Percentiles rank a stretch among this genome's conserved stretches.
Evolutionary conservation across 2,113 vertebrate species (phyloP).

Genomic region (Sturnira hondurensis): DNA sequence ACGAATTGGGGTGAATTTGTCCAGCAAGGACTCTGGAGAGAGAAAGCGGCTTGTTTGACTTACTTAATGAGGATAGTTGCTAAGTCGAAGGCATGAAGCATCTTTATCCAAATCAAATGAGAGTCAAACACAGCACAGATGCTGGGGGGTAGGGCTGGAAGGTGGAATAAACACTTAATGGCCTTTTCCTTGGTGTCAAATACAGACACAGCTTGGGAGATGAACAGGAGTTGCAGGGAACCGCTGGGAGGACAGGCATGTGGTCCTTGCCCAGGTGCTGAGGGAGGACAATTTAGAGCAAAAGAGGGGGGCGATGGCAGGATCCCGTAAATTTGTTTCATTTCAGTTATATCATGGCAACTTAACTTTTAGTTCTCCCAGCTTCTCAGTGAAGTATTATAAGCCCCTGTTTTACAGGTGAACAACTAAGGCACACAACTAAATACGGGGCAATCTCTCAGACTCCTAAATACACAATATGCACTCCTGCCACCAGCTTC

Average conservation of each 20-base stretch:
- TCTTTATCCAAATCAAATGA: not conserved
- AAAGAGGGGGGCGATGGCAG: not conserved
- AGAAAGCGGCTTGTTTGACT: not conserved
- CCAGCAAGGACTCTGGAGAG: not conserved
- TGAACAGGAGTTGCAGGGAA: not conserved
- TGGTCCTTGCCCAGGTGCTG: not conserved
- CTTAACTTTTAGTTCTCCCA: not conserved
- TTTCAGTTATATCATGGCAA: not conserved
- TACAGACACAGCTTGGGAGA: not conserved
- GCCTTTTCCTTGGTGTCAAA: not conserved
- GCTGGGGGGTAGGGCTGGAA: not conserved
- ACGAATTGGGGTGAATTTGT: not conserved
- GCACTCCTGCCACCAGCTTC: not conserved
- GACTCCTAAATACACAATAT: not conserved
- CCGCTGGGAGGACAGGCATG: not conserved
- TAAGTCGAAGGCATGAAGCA: not conserved
- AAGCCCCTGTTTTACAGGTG: not conserved
- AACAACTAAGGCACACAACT: not conserved
- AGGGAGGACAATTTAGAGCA: not conserved
- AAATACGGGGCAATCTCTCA: not conserved
- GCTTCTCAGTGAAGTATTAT: not conserved
- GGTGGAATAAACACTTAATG: not conserved
- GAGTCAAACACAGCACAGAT: not conserved
- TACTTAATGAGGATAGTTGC: not conserved
- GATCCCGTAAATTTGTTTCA: not conserved